phyloP scores from a whole-genome alignment of 2,888 invertebrate genomes.

The Autographa gamma region DNA sequence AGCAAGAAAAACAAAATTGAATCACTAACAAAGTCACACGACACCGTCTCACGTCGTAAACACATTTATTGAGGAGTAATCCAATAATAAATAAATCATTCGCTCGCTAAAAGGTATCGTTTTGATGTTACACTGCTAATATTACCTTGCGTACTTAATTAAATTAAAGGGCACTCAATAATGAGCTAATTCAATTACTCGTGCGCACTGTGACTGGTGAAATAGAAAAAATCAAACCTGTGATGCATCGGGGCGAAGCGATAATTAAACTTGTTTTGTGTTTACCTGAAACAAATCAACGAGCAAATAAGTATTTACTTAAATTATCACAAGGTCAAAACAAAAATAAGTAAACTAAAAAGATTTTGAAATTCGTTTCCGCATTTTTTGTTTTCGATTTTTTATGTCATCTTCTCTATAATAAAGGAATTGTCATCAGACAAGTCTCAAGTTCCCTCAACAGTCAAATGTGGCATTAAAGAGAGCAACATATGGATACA shows the following conservation, averaged over 20 bases:
- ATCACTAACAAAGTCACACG: slow-evolving; percentile 21
- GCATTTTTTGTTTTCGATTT: no score
- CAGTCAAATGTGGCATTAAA: background rate
- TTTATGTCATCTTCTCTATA: no score
- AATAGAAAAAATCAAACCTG: slow-evolving; percentile 40
- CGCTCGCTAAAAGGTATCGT: slow-evolving; percentile 27
- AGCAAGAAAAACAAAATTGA: slow-evolving; percentile 11
- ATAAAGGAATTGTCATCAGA: no score
- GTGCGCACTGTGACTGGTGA: slow-evolving; percentile 22
- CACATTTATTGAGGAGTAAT: slow-evolving; percentile 26
- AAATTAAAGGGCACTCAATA: slow-evolving; percentile 66
- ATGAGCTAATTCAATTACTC: slow-evolving; percentile 67
- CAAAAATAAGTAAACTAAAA: no score
- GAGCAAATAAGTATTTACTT: slow-evolving; percentile 24
- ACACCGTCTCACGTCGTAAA: background rate
- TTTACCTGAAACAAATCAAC: slow-evolving; percentile 62
- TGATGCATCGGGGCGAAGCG: slow-evolving; percentile 9
- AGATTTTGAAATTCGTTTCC: no score
- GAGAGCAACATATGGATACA: background rate
- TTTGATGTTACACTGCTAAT: slow-evolving; percentile 24
- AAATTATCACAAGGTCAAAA: no score
- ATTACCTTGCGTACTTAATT: slow-evolving; percentile 58
- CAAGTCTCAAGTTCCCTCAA: no score
- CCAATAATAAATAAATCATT: slow-evolving; percentile 31
- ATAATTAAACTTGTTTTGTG: slow-evolving; percentile 24